Evolutionary conservation across 2,113 vertebrate genomes (phyloP).

Genomic region (Tichodroma muraria): DNA sequence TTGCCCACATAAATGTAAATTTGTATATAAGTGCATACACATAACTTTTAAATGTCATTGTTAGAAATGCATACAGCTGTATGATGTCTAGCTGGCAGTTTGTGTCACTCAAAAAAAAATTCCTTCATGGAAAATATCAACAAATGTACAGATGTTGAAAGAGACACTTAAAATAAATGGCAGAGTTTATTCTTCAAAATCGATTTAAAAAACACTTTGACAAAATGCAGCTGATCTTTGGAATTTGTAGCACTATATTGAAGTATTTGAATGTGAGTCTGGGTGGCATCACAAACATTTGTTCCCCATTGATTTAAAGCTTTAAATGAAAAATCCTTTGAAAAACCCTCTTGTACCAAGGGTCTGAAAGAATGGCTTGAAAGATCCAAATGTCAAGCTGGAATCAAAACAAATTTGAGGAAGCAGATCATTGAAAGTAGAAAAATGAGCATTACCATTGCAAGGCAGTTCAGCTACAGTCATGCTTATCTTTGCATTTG

Average conservation of each 20-base stretch:
- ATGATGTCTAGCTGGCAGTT: background rate
- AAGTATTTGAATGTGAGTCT: background rate
- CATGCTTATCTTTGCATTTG: background rate
- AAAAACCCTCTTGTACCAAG: background rate
- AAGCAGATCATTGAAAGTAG: background rate
- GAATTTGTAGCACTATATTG: background rate
- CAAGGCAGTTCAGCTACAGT: background rate
- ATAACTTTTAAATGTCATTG: background rate
- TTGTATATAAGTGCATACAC: background rate
- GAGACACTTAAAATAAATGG: background rate
- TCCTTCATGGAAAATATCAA: background rate
- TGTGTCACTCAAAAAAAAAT: background rate
- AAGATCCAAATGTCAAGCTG: background rate
- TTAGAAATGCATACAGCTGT: background rate
- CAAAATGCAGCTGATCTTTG: background rate
- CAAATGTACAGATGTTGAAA: background rate
- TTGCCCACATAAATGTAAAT: background rate
- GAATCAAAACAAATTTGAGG: background rate
- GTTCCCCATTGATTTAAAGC: background rate
- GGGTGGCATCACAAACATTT: background rate
- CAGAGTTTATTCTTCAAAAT: background rate
- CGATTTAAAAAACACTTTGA: fast-evolving
- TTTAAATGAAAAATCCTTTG: background rate
- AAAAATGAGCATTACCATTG: background rate
- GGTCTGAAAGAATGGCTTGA: background rate